Conservation (phyloP, 2,797 vertebrate genomes). For the Anguilla obscura region DNA sequence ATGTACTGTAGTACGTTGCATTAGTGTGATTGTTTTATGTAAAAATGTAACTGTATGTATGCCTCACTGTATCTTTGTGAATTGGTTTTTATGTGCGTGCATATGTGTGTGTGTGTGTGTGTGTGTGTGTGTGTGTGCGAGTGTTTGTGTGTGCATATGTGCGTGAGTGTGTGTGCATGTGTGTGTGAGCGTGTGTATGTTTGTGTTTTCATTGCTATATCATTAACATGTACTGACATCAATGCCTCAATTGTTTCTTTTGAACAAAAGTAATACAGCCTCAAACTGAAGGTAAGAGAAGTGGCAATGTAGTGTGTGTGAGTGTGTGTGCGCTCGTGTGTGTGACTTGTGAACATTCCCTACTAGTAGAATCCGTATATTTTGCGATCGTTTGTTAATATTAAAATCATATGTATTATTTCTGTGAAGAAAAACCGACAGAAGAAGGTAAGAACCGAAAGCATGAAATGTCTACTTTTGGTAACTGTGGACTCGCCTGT, state of each 20-base stretch:
- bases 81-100: background rate
- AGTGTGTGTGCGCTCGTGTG: background rate
- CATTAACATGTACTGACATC: background rate
- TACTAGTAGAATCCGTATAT: background rate
- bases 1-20: background rate
- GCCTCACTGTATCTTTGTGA: background rate
- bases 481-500: background rate
- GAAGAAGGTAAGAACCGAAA: background rate
- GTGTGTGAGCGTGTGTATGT: too few species aligned
- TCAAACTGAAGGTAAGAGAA: background rate
- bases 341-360: background rate
- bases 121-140: background rate
- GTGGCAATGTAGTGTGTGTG: background rate
- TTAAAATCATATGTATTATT: background rate
- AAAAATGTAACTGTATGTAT: too few species aligned
- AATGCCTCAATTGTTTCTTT: background rate
- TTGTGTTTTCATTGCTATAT: background rate
- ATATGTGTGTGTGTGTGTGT: background rate
- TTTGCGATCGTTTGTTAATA: background rate
- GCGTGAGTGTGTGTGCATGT: too few species aligned
- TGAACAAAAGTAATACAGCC: background rate
- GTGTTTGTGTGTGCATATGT: too few species aligned
- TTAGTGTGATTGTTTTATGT: background rate
- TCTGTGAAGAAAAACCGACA: background rate
- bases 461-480: background rate